These are phyloP conservation scores for Cathartes aura DNA, from an alignment of 2,113 vertebrate species.

Conservation along the genomic window DNA sequence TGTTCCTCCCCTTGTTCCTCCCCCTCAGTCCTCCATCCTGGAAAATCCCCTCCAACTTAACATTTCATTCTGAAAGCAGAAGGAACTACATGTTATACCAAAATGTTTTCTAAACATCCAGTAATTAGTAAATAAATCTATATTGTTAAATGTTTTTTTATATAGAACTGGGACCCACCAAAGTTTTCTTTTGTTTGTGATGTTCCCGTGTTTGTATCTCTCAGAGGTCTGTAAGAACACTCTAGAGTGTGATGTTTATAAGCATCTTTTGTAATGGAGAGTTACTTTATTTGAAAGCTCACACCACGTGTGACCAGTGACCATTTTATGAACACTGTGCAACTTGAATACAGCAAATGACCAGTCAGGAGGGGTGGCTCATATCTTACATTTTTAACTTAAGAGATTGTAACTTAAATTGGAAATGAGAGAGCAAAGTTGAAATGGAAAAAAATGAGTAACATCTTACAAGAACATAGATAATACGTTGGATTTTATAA, in stretches of 20 bases:
- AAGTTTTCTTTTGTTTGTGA: neutral
- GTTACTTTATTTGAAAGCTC: neutral
- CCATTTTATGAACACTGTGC: neutral
- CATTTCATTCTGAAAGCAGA: slow-evolving; percentile 39
- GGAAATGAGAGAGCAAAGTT: neutral
- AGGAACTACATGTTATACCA: neutral
- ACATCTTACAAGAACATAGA: neutral
- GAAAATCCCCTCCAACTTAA: neutral
- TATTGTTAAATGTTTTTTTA: neutral
- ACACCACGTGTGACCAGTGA: neutral
- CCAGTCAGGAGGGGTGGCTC: neutral
- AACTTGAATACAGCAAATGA: neutral
- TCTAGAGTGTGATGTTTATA: neutral
- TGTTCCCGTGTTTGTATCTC: neutral
- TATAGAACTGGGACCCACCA: neutral
- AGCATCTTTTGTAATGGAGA: neutral
- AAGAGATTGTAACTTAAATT: neutral
- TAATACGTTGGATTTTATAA: neutral
- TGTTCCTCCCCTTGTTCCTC: neutral
- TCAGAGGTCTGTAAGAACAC: neutral
- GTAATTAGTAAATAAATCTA: neutral
- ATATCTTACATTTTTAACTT: neutral
- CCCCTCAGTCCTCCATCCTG: neutral
- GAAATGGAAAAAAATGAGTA: neutral
- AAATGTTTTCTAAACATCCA: neutral